Evolutionary conservation across 2,888 invertebrate species (phyloP).

Genomic region (Brenthis ino): DNA sequence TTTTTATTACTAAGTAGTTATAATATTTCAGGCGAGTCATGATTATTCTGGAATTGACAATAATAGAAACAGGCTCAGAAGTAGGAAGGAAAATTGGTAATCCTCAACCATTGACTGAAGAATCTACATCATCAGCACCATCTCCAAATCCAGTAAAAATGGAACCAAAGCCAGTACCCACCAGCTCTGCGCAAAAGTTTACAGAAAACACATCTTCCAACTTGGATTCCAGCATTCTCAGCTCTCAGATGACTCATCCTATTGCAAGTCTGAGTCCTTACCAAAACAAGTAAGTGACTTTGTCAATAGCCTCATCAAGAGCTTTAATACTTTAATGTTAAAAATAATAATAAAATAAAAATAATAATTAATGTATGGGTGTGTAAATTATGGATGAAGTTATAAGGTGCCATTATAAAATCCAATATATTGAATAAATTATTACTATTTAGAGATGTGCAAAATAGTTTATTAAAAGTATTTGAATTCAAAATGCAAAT

Average conservation of each 20-base stretch:
- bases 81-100: slow-evolving; percentile 90
- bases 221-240: slow-evolving; percentile 69
- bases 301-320: not conserved
- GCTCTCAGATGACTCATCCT: slow-evolving; percentile 85
- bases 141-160: slow-evolving; percentile 53
- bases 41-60: slow-evolving; percentile 90
- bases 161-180: slow-evolving; percentile 47
- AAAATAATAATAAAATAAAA: too few species aligned
- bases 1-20: not conserved
- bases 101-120: slow-evolving; percentile 86
- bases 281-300: slow-evolving; percentile 88
- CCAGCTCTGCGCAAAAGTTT: slow-evolving; percentile 40
- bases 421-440: too few species aligned
- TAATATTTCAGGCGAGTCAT: slow-evolving; percentile 87
- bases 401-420: too few species aligned
- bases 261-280: slow-evolving; percentile 95
- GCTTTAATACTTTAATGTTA: too few species aligned
- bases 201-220: slow-evolving; percentile 44
- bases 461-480: too few species aligned
- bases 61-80: slow-evolving; percentile 87
- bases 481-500: not conserved
- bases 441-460: too few species aligned
- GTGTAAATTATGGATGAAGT: too few species aligned
- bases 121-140: slow-evolving; percentile 49
- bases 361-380: too few species aligned